These are phyloP conservation scores for Erebia palarica DNA, from an alignment of 2,888 invertebrate species.

Conservation along the genomic window DNA sequence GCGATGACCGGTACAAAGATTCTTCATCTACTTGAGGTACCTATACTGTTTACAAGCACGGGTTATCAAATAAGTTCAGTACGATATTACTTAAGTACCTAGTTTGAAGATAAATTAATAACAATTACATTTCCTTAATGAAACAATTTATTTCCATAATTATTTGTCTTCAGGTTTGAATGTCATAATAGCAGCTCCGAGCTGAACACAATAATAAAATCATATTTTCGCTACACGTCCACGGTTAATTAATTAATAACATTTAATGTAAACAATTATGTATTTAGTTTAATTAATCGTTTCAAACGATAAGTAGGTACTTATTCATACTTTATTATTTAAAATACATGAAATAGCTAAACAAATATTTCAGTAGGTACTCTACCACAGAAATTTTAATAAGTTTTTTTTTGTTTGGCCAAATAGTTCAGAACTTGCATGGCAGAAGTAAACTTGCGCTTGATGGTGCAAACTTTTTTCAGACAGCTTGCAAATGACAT, in stretches of 20 bases:
- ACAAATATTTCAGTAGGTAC: not conserved
- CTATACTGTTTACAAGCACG: too few relatives aligned
- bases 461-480: too few relatives aligned
- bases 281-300: slow-evolving; percentile 49
- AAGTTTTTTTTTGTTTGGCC: too few relatives aligned
- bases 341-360: slow-evolving; percentile 8
- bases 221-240: slow-evolving; percentile 34
- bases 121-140: slow-evolving; percentile 13
- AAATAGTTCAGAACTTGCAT: too few relatives aligned
- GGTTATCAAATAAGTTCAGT: too few relatives aligned
- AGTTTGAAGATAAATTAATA: not conserved
- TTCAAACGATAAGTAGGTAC: slow-evolving; percentile 56
- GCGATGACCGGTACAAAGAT: too few relatives aligned
- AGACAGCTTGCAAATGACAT: too few relatives aligned
- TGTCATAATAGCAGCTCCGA: slow-evolving; percentile 60
- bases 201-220: slow-evolving; percentile 59
- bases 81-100: too few relatives aligned
- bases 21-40: too few relatives aligned
- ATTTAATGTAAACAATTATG: slow-evolving; percentile 45
- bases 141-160: slow-evolving; percentile 44
- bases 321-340: slow-evolving; percentile 40
- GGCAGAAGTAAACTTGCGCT: too few relatives aligned
- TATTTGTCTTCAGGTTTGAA: slow-evolving; percentile 51
- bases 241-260: slow-evolving; percentile 40
- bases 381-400: too few relatives aligned